A percentile compares a stretch with the other conserved stretches of the same genome.
These are phyloP conservation scores for Homalodisca vitripennis DNA, from an alignment of 1,140 invertebrate species.

Conservation along the genomic window DNA sequence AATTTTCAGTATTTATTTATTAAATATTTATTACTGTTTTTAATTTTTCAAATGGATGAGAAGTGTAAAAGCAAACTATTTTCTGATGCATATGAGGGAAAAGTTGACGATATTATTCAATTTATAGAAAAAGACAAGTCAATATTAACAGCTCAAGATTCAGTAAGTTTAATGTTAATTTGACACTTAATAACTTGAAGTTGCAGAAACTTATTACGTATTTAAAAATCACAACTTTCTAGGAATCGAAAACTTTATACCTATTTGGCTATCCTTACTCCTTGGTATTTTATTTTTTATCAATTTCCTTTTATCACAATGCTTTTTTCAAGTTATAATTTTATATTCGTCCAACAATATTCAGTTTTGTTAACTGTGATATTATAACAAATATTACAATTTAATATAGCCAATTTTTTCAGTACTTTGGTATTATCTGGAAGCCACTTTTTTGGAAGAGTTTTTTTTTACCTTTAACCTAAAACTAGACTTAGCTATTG, in stretches of 20 bases:
- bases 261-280: neutral
- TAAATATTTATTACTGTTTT: too few relatives aligned
- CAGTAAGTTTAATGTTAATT: neutral
- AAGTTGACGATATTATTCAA: neutral
- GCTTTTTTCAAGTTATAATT: neutral
- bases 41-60: slow-evolving; percentile 1
- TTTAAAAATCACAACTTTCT: neutral
- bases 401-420: too few relatives aligned
- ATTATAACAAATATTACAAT: too few relatives aligned
- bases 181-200: too few relatives aligned
- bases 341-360: neutral
- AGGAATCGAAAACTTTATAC: neutral
- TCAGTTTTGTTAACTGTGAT: too few relatives aligned
- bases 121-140: neutral
- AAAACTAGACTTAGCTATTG: too few relatives aligned
- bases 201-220: too few relatives aligned
- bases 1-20: too few relatives aligned
- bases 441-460: too few relatives aligned
- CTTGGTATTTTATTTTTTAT: neutral
- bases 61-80: neutral
- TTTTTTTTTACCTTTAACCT: too few relatives aligned
- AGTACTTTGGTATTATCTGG: too few relatives aligned
- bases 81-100: neutral
- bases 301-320: neutral
- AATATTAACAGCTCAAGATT: neutral